Percentiles rank a stretch among this genome's conserved stretches.
phyloP scores from a whole-genome alignment of 2,888 invertebrate genomes.

The Fabriciana adippe region DNA sequence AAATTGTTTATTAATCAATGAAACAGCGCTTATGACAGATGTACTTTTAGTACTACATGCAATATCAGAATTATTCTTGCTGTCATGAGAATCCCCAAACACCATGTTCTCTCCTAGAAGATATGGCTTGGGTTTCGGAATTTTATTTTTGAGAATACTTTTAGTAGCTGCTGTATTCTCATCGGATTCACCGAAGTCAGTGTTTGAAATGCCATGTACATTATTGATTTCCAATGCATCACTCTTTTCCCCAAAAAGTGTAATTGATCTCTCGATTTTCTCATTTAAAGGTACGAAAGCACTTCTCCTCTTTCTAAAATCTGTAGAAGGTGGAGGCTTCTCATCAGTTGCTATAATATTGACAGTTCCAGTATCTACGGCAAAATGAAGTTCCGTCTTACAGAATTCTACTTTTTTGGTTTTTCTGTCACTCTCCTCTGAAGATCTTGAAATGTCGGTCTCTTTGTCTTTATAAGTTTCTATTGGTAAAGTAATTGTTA shows the following conservation, averaged over 20 bases:
- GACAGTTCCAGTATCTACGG: slow-evolving; percentile 91
- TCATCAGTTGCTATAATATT: slow-evolving; percentile 94
- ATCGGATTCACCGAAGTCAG: slow-evolving; percentile 60
- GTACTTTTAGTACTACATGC: slow-evolving; percentile 44
- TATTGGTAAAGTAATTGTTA: slow-evolving; percentile 68
- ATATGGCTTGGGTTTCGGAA: slow-evolving; percentile 88
- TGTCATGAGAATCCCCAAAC: slow-evolving; percentile 57
- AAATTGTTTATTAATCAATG: slow-evolving; percentile 68
- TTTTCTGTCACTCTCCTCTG: slow-evolving; percentile 72
- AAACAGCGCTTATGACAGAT: slow-evolving; percentile 58
- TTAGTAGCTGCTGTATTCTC: slow-evolving; percentile 83
- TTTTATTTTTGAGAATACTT: slow-evolving; percentile 89
- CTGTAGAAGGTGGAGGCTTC: slow-evolving; percentile 92
- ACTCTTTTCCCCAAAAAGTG: slow-evolving; percentile 83
- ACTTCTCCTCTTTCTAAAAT: slow-evolving; percentile 87
- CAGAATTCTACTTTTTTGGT: slow-evolving; percentile 92
- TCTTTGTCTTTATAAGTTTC: slow-evolving; percentile 56
- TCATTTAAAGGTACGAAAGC: slow-evolving; percentile 73
- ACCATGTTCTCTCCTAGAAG: slow-evolving; percentile 86
- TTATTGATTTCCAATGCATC: slow-evolving; percentile 50
- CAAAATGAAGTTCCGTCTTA: slow-evolving; percentile 94
- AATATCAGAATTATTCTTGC: slow-evolving; percentile 41
- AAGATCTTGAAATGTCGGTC: slow-evolving; percentile 50
- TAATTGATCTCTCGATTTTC: slow-evolving; percentile 79
- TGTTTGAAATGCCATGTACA: slow-evolving; percentile 46